Conservation (phyloP, 2,113 vertebrate species). For the Psophia crepitans region DNA sequence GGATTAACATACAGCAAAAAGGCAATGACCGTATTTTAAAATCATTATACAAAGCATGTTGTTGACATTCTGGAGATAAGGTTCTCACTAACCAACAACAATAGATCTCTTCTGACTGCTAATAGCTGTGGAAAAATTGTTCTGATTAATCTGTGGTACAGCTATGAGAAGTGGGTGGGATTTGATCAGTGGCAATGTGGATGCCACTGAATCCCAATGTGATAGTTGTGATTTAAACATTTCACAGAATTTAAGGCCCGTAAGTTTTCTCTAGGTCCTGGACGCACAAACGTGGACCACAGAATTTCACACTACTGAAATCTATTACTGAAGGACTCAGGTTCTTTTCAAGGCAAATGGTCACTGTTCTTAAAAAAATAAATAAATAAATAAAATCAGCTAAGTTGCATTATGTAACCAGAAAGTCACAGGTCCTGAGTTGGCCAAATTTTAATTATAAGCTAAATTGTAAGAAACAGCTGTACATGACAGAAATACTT, state of each 20-base stretch:
- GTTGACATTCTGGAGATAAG: not conserved
- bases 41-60: not conserved
- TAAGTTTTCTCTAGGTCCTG: fast-evolving
- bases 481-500: not conserved
- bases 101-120: not conserved
- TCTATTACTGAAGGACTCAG: not conserved
- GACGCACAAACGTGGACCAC: not conserved
- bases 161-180: not conserved
- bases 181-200: not conserved
- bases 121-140: not conserved
- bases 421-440: not conserved
- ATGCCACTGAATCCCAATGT: fast-evolving
- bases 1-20: not conserved
- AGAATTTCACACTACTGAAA: not conserved
- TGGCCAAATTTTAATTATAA: not conserved
- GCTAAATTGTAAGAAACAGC: not conserved
- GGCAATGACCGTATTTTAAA: not conserved
- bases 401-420: fast-evolving
- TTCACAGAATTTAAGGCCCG: not conserved
- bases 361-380: not conserved
- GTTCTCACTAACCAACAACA: not conserved
- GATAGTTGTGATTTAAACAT: not conserved
- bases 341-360: not conserved
- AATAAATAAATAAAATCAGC: not conserved
- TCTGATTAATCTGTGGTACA: not conserved